Base-by-base conservation (phyloP, 2,113 vertebrate species). In the Smithornis capensis region DNA sequence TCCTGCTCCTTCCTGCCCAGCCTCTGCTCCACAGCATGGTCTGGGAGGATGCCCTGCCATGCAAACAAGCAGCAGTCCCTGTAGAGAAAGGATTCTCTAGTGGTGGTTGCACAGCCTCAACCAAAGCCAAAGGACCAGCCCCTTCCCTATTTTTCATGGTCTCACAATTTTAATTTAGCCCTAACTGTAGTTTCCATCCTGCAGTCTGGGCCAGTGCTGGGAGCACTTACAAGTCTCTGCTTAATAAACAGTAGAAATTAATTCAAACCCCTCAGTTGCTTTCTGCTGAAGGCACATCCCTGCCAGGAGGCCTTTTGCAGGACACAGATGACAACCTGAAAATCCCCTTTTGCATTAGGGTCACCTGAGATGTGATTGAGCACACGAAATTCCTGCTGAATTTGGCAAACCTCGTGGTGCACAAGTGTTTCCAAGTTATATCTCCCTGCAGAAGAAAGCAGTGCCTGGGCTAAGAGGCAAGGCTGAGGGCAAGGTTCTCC, bases 21-120 rank as follows among this genome's bases (percentile, higher is more conserved):
- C 49, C 52, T 42, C 13, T 28, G 35, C 19, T 50, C 5, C 0
- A 19, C 49, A 38, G 57, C 29, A 0, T 7, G 12, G 50, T 15
- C 81, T 44, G 55, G 47, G 31, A 83, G 76, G 37, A 25, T 29
- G 53, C 27, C 40, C 56, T 65, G 10, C 65, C 21, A 3, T 13
- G 37, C 63, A 77, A 38, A 3, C 35, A 14, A 9, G 62, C 49
- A 59, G 6, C 37, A 13, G 24, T 33, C 28, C 42, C 35, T 35
- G 0, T 13, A 37, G 40, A 8, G 33, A 18, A 25, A 37, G 78
- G 47, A 4, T 19, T 21, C 65, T 12, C 37, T 31, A 25, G n/a
- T 15, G 69, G 45, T 35, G 47, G 18, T 57, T 73, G 37, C 55
- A 28, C 4, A 74, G 37, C 50, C 56, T 37, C 19, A 33, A 4